Evolutionary conservation across 2,888 invertebrate genomes (phyloP).

Genomic region (Cinara cedri): DNA sequence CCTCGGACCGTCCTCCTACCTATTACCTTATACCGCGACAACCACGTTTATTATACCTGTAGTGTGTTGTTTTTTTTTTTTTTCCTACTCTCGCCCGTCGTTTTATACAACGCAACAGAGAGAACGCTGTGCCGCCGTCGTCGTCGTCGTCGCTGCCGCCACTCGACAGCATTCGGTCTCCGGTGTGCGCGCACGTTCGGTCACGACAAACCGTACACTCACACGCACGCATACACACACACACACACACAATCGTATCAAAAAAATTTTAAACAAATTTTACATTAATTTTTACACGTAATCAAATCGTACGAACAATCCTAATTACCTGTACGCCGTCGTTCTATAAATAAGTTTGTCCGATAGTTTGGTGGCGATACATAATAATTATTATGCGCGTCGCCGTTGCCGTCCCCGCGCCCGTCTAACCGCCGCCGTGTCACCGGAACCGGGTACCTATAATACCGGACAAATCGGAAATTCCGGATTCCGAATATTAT

Average conservation of each 20-base stretch:
- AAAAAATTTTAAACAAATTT: no score
- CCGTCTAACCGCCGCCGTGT: neutral
- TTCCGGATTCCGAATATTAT: constrained; percentile 13
- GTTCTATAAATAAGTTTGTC: no score
- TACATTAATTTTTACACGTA: no score
- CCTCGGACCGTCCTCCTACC: neutral
- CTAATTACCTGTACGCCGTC: no score
- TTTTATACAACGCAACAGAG: no score
- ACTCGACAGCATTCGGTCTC: constrained; percentile 54
- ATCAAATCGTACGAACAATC: no score
- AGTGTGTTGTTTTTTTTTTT: neutral
- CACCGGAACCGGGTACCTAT: constrained; percentile 10
- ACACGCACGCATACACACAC: neutral
- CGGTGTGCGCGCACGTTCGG: constrained; percentile 52
- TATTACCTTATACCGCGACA: neutral
- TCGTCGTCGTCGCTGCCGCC: constrained; percentile 20
- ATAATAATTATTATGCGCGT: no score
- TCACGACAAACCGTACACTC: neutral
- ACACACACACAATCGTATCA: neutral
- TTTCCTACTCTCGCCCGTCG: constrained; percentile 20
- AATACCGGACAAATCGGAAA: neutral
- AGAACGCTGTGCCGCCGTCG: neutral
- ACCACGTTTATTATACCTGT: constrained; percentile 42
- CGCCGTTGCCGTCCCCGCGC: neutral
- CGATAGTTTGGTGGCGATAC: no score